phyloP scores from a whole-genome alignment of 23 tunicate species.

The Trididemnum nubilum region DNA sequence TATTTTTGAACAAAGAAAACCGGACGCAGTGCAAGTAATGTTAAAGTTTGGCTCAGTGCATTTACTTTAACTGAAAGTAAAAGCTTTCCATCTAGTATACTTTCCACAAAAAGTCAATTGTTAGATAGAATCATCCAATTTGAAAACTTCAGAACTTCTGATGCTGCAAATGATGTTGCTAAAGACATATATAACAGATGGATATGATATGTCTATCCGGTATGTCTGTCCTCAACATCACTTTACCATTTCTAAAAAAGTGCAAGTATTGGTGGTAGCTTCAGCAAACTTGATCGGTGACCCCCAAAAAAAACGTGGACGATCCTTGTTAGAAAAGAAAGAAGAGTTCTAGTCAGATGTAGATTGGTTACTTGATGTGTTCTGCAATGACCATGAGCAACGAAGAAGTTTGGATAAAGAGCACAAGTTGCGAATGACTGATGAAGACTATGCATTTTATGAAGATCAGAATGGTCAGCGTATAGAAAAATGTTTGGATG shows the following conservation, averaged over 20 bases:
- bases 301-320: not conserved
- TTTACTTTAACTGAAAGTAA: not conserved
- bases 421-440: slow-evolving; percentile 19
- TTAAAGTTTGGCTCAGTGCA: slow-evolving; percentile 30
- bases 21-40: not conserved
- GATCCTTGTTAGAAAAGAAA: not conserved
- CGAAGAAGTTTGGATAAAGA: slow-evolving; percentile 21
- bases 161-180: slow-evolving; percentile 16
- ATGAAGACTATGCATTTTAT: slow-evolving; percentile 31
- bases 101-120: slow-evolving; percentile 30
- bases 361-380: slow-evolving; percentile 1
- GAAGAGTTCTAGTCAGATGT: not conserved
- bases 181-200: slow-evolving; percentile 23
- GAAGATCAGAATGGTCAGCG: slow-evolving; percentile 25
- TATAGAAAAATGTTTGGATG: slow-evolving; percentile 18
- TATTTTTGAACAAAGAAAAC: not conserved
- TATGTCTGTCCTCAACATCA: not conserved
- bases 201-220: slow-evolving; percentile 4
- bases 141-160: not conserved
- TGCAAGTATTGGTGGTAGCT: not conserved
- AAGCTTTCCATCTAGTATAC: slow-evolving; percentile 28
- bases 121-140: slow-evolving; percentile 20
- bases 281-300: slow-evolving; percentile 18
- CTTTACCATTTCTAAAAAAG: slow-evolving; percentile 5
- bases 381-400: slow-evolving; percentile 12